Percentiles rank a stretch among this genome's conserved stretches.
Evolutionary conservation across 2,888 invertebrate genomes (phyloP).

Genomic region (Drosophila falleni): DNA sequence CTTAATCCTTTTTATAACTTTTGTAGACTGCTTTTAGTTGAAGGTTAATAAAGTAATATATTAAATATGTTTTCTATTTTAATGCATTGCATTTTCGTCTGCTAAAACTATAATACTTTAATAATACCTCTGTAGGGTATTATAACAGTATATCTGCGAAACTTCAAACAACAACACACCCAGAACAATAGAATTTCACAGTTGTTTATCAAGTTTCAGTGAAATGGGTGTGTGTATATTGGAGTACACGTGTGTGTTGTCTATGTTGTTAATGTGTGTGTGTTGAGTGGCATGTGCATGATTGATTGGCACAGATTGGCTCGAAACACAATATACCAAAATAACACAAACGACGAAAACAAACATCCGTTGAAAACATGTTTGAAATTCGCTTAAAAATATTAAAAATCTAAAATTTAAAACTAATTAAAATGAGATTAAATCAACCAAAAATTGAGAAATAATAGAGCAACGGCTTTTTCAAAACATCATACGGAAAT

Average conservation of each 20-base stretch:
- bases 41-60: no score
- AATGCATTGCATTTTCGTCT: background rate
- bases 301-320: slow-evolving; percentile 68
- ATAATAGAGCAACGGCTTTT: background rate
- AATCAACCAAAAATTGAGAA: background rate
- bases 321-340: slow-evolving; percentile 51
- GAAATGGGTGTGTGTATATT: background rate
- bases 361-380: slow-evolving; percentile 12
- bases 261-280: slow-evolving; percentile 12
- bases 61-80: background rate
- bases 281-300: slow-evolving; percentile 45
- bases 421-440: background rate
- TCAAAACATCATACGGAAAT: background rate
- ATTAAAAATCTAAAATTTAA: background rate
- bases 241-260: background rate
- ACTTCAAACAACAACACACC: slow-evolving; percentile 33
- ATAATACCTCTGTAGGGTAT: background rate
- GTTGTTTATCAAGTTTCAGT: slow-evolving; percentile 36
- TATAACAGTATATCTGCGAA: slow-evolving; percentile 1
- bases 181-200: slow-evolving; percentile 8
- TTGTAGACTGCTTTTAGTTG: no score
- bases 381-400: slow-evolving; percentile 18
- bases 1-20: no score
- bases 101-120: background rate
- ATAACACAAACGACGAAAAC: slow-evolving; percentile 4